Evolutionary conservation across 2,797 vertebrate genomes (phyloP).

Genomic region (Tadarida brasiliensis): DNA sequence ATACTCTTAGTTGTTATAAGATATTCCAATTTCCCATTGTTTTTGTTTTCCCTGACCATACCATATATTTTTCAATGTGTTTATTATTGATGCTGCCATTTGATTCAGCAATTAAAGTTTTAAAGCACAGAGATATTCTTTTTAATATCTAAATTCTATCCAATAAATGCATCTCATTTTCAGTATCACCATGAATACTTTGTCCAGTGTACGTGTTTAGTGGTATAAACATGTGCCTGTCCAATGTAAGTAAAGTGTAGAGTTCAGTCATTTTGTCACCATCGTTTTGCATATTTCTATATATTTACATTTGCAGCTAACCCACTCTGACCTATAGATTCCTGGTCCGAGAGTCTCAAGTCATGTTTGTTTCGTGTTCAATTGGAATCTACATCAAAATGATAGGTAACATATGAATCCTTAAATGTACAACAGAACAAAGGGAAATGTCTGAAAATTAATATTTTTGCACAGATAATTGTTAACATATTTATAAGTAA

Average conservation of each 20-base stretch:
- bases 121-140: not conserved
- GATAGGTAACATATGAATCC: not conserved
- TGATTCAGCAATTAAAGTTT: constrained; percentile 24
- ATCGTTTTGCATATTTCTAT: not conserved
- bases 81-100: constrained; percentile 8
- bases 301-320: not conserved
- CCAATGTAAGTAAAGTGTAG: not conserved
- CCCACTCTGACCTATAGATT: not conserved
- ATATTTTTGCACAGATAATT: not conserved
- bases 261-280: not conserved
- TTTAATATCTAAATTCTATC: constrained; percentile 16
- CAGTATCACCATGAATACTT: not conserved
- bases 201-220: not conserved
- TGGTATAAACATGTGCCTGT: not conserved
- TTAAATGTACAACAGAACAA: not conserved
- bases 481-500: constrained; percentile 42
- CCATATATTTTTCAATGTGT: not conserved
- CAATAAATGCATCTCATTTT: not conserved
- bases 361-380: constrained; percentile 2
- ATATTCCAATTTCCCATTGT: not conserved
- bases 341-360: not conserved
- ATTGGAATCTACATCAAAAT: constrained; percentile 2
- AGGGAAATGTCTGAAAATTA: constrained; percentile 38
- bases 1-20: not conserved
- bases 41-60: constrained; percentile 12